Base-by-base conservation (phyloP, 2,113 vertebrate species). In the Prolemur simus region DNA sequence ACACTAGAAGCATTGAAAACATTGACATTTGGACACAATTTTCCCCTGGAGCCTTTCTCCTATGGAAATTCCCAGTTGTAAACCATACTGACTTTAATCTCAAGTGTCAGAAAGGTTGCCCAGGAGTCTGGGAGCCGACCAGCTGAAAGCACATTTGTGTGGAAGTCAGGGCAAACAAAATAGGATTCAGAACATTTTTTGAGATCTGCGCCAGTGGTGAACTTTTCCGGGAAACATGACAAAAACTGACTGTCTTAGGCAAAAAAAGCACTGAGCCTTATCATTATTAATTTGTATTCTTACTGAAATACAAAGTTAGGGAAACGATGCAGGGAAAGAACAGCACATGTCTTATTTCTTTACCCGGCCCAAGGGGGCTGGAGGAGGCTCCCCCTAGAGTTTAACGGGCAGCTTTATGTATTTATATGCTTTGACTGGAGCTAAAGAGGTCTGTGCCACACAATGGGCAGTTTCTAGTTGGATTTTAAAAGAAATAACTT, bases 401-500 rank as follows among this genome's bases (percentile, higher is more conserved):
- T 98, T 97, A 98, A 96, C 81, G 91, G 97, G 89, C 93, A 96
- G 98, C 97, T 98, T 98, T 98, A 95, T 98, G 90, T 98, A 97
- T 98, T 97, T 98, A 90, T 97, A 96, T 97, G 97, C 96, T 96
- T 96, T 98, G 98, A 94, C 96, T 94, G 77, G 89, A 95, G 96
- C 94, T 93, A 95, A 98, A 97, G 94, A 94, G 0, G 0, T 91
- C 96, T 97, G 88, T 78, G 87, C 92, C 88, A 63, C 95, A 98
- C 98, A 99, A 98, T 98, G 94, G 98, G 86, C 97, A 97, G 97
- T 94, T 98, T 98, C 94, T 97, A 96, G 92, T 76, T 96, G 98
- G 98, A 98, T 98, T 98, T 98, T 98, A 95, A 97, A 98, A 98
- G 98, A 96, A 98, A 97, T 98, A 98, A 98, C 99, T 98, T 99